Evolutionary conservation across 1,140 invertebrate species (phyloP).

Genomic region (Streblospio benedicti): DNA sequence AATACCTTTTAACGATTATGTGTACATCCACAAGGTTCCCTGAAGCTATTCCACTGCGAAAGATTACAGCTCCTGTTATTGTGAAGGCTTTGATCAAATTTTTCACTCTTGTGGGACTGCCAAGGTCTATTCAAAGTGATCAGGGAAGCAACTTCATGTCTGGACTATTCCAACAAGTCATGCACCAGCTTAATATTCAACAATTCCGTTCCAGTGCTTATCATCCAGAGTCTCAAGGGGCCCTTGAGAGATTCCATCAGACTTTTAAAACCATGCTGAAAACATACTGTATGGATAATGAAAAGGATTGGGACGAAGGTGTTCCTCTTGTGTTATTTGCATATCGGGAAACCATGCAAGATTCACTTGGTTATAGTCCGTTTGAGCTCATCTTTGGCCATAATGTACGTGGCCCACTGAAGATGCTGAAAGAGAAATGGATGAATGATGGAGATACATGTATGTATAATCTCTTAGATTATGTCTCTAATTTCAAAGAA

Average conservation of each 20-base stretch:
- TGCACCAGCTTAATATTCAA: not conserved
- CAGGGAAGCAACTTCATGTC: slow-evolving; percentile 6
- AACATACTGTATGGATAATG: not conserved
- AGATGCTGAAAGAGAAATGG: not conserved
- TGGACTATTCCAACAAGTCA: too few relatives aligned
- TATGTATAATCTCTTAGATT: not conserved
- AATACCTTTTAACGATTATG: slow-evolving; percentile 3
- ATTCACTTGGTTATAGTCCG: not conserved
- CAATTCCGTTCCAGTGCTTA: not conserved
- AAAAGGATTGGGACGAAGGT: not conserved
- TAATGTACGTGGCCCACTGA: too few relatives aligned
- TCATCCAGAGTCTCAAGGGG: slow-evolving; percentile 7
- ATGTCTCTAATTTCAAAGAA: not conserved
- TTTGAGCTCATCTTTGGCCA: slow-evolving; percentile 5
- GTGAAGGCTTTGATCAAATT: not conserved
- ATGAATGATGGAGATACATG: not conserved
- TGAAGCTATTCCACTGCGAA: slow-evolving; percentile 2
- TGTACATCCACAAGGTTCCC: slow-evolving; percentile 5
- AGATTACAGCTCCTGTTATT: not conserved
- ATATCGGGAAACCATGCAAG: not conserved
- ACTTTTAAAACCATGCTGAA: slow-evolving; percentile 3
- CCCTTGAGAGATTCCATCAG: slow-evolving; percentile 5
- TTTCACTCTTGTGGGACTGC: slow-evolving; percentile 1
- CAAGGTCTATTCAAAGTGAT: slow-evolving; percentile 3
- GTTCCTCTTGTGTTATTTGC: not conserved